phyloP scores from a whole-genome alignment of 2,888 invertebrate genomes.

The Neria commutata region DNA sequence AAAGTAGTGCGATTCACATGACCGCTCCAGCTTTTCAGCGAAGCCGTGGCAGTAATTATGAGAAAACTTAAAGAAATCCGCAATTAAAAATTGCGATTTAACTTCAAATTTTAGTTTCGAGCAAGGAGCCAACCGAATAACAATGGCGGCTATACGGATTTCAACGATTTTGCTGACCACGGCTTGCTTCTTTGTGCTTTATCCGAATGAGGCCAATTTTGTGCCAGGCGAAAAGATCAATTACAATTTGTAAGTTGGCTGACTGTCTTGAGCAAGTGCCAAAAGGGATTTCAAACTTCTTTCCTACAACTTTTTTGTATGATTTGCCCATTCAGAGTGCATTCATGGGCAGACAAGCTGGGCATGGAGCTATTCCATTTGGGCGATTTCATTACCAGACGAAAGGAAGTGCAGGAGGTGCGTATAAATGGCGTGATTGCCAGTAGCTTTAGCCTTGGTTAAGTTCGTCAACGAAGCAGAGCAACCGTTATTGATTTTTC shows the following conservation, averaged over 20 bases:
- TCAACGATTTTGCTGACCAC: constrained; percentile 42
- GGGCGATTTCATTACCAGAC: constrained; percentile 79
- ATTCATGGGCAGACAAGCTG: constrained; percentile 82
- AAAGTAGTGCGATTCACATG: not conserved
- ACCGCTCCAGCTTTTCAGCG: not conserved
- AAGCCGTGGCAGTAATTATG: constrained; percentile 7
- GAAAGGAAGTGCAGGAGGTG: constrained; percentile 79
- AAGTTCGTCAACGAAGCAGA: not conserved
- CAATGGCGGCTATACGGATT: constrained; percentile 35
- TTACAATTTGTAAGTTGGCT: constrained; percentile 58
- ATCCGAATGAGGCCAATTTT: constrained; percentile 54
- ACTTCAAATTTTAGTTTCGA: constrained; percentile 1
- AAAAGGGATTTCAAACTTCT: not conserved
- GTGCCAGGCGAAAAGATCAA: constrained; percentile 58
- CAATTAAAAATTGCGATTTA: constrained; percentile 2
- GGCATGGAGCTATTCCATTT: constrained; percentile 81
- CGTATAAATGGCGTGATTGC: constrained; percentile 36
- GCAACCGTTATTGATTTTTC: constrained; percentile 53
- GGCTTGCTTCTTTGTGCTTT: constrained; percentile 49
- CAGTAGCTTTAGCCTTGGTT: constrained; percentile 2
- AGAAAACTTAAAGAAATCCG: constrained; percentile 5
- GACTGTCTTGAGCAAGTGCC: not conserved
- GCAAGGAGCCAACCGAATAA: not conserved
- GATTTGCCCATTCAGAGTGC: constrained; percentile 66
- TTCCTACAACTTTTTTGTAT: constrained; percentile 18